These are phyloP conservation scores for Gryllus bimaculatus DNA, from an alignment of 1,140 invertebrate species.

Conservation along the genomic window DNA sequence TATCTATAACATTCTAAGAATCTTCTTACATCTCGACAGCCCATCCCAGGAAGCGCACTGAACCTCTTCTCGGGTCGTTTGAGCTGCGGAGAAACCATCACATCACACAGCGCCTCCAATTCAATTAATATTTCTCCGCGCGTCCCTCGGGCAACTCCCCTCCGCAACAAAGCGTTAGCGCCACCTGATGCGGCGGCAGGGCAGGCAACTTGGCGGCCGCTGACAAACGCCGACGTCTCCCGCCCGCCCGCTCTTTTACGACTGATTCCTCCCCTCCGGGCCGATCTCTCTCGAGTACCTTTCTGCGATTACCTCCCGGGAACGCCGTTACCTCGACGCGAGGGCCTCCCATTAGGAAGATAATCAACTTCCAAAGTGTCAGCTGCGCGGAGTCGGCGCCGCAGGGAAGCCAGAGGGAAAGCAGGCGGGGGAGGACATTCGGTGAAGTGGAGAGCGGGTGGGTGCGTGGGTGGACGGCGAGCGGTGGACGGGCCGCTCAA, in stretches of 20 bases:
- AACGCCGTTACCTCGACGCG: neutral
- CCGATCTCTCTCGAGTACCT: neutral
- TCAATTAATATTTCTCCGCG: neutral
- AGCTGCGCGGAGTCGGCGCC: neutral
- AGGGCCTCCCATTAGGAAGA: neutral
- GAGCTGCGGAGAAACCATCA: too few species aligned
- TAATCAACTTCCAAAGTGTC: slow-evolving; percentile 4
- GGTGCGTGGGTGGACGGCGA: too few species aligned
- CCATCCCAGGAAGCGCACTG: too few species aligned
- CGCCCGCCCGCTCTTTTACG: neutral
- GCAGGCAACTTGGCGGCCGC: neutral
- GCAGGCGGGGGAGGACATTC: neutral
- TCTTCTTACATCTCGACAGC: too few species aligned
- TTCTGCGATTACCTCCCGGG: neutral
- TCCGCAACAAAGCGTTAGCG: neutral
- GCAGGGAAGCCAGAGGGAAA: neutral
- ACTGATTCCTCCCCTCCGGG: neutral
- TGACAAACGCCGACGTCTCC: neutral
- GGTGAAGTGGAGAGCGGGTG: neutral
- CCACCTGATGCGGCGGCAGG: neutral
- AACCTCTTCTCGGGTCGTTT: too few species aligned
- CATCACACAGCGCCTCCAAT: neutral
- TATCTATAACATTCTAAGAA: too few species aligned
- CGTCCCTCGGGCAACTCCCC: neutral
- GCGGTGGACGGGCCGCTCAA: neutral